phyloP scores from a whole-genome alignment of 2,888 invertebrate species.

The Stomorhina lunata region DNA sequence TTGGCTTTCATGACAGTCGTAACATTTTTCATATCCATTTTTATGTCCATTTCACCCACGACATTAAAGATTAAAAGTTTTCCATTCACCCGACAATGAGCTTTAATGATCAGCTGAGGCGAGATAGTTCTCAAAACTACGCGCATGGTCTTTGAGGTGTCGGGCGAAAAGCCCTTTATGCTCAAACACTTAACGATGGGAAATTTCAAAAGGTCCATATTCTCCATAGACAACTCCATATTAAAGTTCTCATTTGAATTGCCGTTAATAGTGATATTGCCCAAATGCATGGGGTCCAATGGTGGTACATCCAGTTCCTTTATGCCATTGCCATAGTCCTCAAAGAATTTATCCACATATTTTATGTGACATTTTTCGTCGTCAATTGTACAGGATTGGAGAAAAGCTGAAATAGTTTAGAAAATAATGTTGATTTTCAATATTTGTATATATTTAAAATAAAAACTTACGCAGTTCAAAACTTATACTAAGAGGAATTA shows the following conservation, averaged over 20 bases:
- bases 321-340: conserved; percentile 44
- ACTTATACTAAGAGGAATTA: neutral
- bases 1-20: conserved; percentile 6
- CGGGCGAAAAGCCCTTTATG: conserved; percentile 37
- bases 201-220: conserved; percentile 33
- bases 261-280: conserved; percentile 39
- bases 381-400: conserved; percentile 37
- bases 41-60: conserved; percentile 43
- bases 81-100: conserved; percentile 40
- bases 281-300: conserved; percentile 48
- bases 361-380: conserved; percentile 50
- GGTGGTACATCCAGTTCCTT: conserved; percentile 38
- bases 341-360: conserved; percentile 32
- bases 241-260: conserved; percentile 51
- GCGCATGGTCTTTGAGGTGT: conserved; percentile 11
- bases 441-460: neutral
- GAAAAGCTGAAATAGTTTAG: conserved; percentile 23
- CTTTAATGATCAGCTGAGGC: conserved; percentile 14
- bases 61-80: conserved; percentile 50
- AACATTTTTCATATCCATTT: conserved; percentile 31
- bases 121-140: conserved; percentile 1
- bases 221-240: conserved; percentile 38
- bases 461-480: conserved; percentile 56
- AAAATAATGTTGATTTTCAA: neutral
- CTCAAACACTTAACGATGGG: conserved; percentile 15